Base-by-base conservation (phyloP, 2,797 vertebrate species). In the Acanthornis magna region DNA sequence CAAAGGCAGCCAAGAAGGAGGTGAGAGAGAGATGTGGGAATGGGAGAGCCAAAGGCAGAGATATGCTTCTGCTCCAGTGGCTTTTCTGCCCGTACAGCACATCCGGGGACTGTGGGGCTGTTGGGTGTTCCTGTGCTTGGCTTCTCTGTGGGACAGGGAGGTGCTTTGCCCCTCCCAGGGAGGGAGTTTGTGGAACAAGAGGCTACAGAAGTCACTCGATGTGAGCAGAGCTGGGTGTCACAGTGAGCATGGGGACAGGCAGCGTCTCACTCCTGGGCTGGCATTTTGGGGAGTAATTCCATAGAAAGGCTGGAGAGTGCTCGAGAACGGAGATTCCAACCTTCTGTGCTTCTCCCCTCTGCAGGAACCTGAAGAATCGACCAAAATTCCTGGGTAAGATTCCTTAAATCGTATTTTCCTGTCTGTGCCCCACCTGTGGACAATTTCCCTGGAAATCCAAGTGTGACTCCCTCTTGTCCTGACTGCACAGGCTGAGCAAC, bases 341-440 rank as follows among this genome's bases (percentile, higher is more conserved):
- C 62, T 19, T 29, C 42, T 34, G 3, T 13, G 4, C 91, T 94
- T 81, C 45, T 97, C 70, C 85, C 30, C 45, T 73, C 96, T 5
- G 40, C 94, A 99, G 98, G 99, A 98, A 8, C 50, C 98, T 1
- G 98, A 97, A n/a, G 98, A 99, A 21, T 22, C 71, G 7, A 96
- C 25, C 96, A 98, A 98, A 91, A 93, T 93, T 68, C 85, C 82
- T 0, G 68, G 97, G 97, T 97, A 96, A 97, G 91, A 13, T 13
- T 30, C 61, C 38, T 42, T 9, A 15, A 30, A 2, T 8, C 1
- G 0, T 1, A 0, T 47, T 71, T 19, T 10, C 38, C 67, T 1
- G 3, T 9, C 55, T 19, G 3, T 48, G 14, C 42, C 23, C 19
- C 42, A 4, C 32, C 38, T 22, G n/a, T 4, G 50, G 8, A 4